Conservation (phyloP, 2,113 vertebrate genomes). For the Psilopogon haemacephalus region DNA sequence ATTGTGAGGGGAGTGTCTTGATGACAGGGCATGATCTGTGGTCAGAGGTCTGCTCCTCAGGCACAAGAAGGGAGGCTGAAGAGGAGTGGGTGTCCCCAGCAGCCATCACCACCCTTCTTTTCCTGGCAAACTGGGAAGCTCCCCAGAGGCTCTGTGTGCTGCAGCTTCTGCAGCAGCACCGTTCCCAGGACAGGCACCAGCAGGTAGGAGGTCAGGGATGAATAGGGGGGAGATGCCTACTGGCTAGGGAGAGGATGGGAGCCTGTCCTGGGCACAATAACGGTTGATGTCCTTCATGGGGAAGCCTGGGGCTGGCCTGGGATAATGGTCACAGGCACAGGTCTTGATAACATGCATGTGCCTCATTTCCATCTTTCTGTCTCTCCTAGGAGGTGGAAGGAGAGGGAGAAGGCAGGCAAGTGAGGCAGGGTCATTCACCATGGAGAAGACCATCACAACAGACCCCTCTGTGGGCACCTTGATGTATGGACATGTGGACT, state of each 20-base stretch:
- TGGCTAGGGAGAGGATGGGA: neutral
- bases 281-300: neutral
- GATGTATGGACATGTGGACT: too few relatives aligned
- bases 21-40: rapidly evolving
- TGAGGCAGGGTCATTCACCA: neutral
- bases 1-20: neutral
- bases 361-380: neutral
- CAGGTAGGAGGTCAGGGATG: neutral
- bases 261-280: neutral
- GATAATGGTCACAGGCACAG: too few relatives aligned
- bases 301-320: rapidly evolving
- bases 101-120: neutral
- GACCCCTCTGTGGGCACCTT: rapidly evolving
- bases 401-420: rapidly evolving
- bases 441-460: neutral
- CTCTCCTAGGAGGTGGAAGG: neutral
- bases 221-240: neutral
- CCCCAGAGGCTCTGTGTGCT: rapidly evolving
- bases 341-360: too few relatives aligned
- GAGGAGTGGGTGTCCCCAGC: neutral
- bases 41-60: too few relatives aligned
- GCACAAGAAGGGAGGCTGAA: neutral
- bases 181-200: neutral
- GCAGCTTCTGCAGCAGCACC: neutral
- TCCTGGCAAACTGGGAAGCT: neutral